Evolutionary conservation across 2,113 vertebrate genomes (phyloP).

Genomic region (Falco punctatus): DNA sequence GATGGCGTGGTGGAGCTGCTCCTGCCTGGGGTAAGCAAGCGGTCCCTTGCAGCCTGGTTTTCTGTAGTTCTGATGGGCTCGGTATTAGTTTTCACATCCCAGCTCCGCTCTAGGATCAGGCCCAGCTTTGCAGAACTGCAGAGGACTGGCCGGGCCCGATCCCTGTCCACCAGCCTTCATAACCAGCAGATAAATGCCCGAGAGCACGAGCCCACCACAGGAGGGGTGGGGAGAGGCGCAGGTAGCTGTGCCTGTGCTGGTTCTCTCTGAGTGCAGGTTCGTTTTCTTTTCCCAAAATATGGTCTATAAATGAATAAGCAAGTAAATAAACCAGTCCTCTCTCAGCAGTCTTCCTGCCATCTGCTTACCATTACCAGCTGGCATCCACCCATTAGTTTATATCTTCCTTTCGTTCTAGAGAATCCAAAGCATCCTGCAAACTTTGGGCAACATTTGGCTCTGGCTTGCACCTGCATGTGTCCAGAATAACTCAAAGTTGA

Average conservation of each 20-base stretch:
- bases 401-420: neutral
- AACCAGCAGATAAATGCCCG: fast-evolving
- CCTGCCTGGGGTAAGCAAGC: neutral
- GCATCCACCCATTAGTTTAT: neutral
- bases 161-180: fast-evolving
- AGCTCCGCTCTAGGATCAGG: neutral
- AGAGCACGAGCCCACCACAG: neutral
- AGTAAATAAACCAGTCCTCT: constrained; percentile 43
- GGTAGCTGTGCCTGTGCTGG: fast-evolving
- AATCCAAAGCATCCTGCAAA: neutral
- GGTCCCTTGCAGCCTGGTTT: neutral
- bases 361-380: constrained; percentile 57
- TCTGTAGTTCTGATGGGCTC: neutral
- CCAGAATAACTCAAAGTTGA: neutral
- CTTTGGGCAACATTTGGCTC: neutral
- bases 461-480: neutral
- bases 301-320: constrained; percentile 17
- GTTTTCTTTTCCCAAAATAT: constrained; percentile 1
- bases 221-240: neutral
- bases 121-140: neutral
- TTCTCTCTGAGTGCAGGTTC: neutral
- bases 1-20: neutral
- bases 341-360: constrained; percentile 46
- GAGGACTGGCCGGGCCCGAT: neutral
- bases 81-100: neutral